These are phyloP conservation scores for Venusia cambrica DNA, from an alignment of 2,888 invertebrate genomes.

Conservation along the genomic window DNA sequence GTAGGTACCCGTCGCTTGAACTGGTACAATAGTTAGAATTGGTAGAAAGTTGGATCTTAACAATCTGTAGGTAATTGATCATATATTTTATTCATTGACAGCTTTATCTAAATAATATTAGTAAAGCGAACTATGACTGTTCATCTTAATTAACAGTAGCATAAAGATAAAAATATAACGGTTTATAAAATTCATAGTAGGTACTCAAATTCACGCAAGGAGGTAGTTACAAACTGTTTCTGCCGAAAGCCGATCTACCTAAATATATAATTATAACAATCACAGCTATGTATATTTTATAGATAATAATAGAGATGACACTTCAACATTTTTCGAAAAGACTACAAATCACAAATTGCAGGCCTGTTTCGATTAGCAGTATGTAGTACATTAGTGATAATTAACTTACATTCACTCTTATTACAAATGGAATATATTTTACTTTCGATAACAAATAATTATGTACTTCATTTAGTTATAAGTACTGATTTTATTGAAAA, in stretches of 20 bases:
- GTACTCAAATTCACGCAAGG: constrained; percentile 44
- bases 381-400: constrained; percentile 65
- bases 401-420: constrained; percentile 67
- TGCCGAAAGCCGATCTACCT: constrained; percentile 56
- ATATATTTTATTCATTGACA: constrained; percentile 18
- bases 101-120: constrained; percentile 7
- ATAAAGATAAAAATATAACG: constrained; percentile 34
- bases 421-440: constrained; percentile 68
- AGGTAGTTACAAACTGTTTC: constrained; percentile 51
- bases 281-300: constrained; percentile 59
- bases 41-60: constrained; percentile 23
- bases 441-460: constrained; percentile 63
- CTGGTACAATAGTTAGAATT: constrained; percentile 19
- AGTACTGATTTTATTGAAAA: constrained; percentile 47
- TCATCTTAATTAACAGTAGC: constrained; percentile 18
- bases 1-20: constrained; percentile 6
- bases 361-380: constrained; percentile 57
- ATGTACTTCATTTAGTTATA: constrained; percentile 71
- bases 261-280: constrained; percentile 54
- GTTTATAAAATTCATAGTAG: constrained; percentile 35
- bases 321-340: constrained; percentile 65
- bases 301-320: constrained; percentile 55
- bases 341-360: constrained; percentile 72
- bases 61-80: constrained; percentile 11
- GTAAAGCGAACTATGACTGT: constrained; percentile 12